phyloP scores from a whole-genome alignment of 2,797 vertebrate genomes.

The Tinamus major region DNA sequence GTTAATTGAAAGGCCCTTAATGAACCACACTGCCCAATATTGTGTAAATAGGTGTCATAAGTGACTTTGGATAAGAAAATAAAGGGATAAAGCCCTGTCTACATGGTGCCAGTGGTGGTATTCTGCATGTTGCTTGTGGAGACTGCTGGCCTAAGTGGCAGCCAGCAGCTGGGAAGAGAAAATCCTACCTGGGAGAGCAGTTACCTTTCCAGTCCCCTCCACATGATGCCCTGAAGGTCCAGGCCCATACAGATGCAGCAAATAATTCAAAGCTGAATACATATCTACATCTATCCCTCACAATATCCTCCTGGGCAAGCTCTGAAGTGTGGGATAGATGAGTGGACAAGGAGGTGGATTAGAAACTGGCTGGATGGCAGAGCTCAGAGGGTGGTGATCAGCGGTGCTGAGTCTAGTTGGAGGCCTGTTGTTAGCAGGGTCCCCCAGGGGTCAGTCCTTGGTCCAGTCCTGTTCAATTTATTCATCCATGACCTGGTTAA shows the following conservation, averaged over 20 bases:
- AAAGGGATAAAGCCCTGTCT: neutral
- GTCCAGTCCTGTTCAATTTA: too few relatives aligned
- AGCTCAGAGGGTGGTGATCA: too few relatives aligned
- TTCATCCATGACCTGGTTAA: too few relatives aligned
- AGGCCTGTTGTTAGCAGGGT: too few relatives aligned
- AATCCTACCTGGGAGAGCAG: neutral
- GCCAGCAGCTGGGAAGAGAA: neutral
- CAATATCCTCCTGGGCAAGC: too few relatives aligned
- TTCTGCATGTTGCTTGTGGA: fast-evolving
- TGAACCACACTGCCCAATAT: neutral
- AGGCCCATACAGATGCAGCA: neutral
- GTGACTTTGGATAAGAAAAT: neutral
- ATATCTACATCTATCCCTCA: too few relatives aligned
- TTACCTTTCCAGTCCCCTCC: neutral
- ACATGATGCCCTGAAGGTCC: neutral
- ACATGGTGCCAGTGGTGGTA: neutral
- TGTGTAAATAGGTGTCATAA: neutral
- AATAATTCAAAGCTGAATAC: neutral
- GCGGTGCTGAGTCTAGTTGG: too few relatives aligned
- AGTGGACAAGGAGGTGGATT: too few relatives aligned
- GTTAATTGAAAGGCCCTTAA: neutral
- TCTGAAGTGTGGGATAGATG: too few relatives aligned
- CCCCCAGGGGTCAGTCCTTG: too few relatives aligned
- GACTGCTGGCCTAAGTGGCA: fast-evolving
- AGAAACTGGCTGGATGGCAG: too few relatives aligned